Evolutionary conservation across 1,140 invertebrate genomes (phyloP), one percentile per base, ranked within the genome.

Genomic region (Dreissena polymorpha): DNA sequence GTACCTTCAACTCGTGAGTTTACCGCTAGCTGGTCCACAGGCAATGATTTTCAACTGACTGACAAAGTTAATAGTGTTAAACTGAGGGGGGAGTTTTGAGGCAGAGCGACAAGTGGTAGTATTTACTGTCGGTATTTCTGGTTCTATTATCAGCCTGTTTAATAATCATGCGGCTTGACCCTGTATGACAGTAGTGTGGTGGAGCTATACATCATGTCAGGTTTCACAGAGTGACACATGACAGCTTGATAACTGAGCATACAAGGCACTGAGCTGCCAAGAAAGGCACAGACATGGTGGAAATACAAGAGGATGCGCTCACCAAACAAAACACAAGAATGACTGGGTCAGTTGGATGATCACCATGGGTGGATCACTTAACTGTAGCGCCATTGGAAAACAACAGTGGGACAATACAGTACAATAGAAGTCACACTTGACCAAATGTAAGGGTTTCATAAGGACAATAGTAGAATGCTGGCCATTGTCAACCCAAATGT

Each of bases 171-270:
- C 75, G 68, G 78, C 75, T 73, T 85, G 89, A 88, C 86, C 86
- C 86, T 83, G 87, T 86, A 81, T 86, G 83, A 70, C 71, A 88
- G 78, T 89, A 88, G 57, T 86, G 85, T 87, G 89, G 86, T 86
- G 70, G 83, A 68, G 86, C 86, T 84, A 87, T 90, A 90, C 86
- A 90, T 89, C 89, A 90, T 90, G 89, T 86, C 89, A 90, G 88
- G 85, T 87, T 86, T 85, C 87, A 90, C 84, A 86, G 85, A 86
- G 85, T 90, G 89, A 90, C 89, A 90, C 89, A 89, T 90, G 89
- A 90, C 89, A 90, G 89, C 87, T 90, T 90, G 89, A 88, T 88
- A 89, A 88, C 84, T 85, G 49, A 25, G 23, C 68, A 76, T 73
- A 70, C 73, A 76, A 67, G 68, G 69, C 72, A 60, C 57, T 60